Evolutionary conservation across 2,888 invertebrate species (phyloP).

Genomic region (Microplitis deprimator): DNA sequence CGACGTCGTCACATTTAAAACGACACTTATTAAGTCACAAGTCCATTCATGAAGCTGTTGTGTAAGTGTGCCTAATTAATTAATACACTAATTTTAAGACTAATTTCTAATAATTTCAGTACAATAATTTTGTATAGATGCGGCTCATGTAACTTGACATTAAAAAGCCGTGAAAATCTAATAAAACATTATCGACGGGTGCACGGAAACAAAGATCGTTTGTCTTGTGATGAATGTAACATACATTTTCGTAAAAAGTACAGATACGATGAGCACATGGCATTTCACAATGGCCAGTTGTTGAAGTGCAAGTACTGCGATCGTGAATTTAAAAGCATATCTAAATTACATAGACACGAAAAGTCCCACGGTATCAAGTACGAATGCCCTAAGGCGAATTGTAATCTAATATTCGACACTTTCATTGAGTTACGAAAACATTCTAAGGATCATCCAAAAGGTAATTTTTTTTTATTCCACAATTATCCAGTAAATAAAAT

Average conservation of each 20-base stretch:
- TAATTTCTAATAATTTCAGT: constrained; percentile 25
- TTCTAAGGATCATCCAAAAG: constrained; percentile 68
- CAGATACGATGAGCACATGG: constrained; percentile 75
- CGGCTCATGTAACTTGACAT: constrained; percentile 71
- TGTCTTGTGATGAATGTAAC: constrained; percentile 73
- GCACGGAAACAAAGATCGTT: constrained; percentile 69
- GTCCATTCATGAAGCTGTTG: constrained; percentile 47
- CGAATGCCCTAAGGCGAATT: constrained; percentile 72
- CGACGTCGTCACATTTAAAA: constrained; percentile 76
- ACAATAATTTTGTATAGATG: constrained; percentile 56
- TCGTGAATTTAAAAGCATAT: constrained; percentile 72
- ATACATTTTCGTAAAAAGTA: constrained; percentile 74
- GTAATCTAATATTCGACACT: constrained; percentile 72
- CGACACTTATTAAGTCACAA: constrained; percentile 75
- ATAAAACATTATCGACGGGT: constrained; percentile 75
- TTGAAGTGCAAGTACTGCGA: constrained; percentile 75
- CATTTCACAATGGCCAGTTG: constrained; percentile 72
- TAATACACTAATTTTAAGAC: constrained; percentile 7
- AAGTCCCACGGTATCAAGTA: constrained; percentile 67
- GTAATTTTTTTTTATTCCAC: constrained; percentile 53
- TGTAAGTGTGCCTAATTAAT: constrained; percentile 51
- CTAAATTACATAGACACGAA: constrained; percentile 73
- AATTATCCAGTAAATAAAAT: constrained; percentile 14
- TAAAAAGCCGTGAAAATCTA: constrained; percentile 74
- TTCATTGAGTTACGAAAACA: constrained; percentile 73